phyloP scores from a whole-genome alignment of 2,797 vertebrate genomes.

The Mormyrus proboscirostris region DNA sequence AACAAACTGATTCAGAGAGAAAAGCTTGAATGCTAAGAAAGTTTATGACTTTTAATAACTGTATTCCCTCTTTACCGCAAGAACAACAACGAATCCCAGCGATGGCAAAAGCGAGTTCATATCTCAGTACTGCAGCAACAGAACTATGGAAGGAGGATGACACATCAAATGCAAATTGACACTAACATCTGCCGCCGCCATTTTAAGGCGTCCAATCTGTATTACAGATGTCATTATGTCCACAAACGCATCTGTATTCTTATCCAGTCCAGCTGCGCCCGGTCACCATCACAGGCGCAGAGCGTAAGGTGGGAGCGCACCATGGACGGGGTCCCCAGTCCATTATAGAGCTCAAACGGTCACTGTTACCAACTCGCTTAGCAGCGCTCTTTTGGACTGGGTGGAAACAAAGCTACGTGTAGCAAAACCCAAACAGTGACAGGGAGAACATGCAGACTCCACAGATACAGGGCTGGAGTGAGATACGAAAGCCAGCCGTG shows the following conservation, averaged over 20 bases:
- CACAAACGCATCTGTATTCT: not conserved
- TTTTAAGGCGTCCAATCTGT: not conserved
- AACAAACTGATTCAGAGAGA: not conserved
- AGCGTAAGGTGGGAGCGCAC: not conserved
- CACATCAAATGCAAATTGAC: not conserved
- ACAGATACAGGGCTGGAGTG: not conserved
- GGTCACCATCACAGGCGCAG: not conserved
- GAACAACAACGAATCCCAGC: not conserved
- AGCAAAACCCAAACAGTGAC: not conserved
- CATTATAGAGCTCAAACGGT: not conserved
- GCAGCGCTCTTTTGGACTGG: not conserved
- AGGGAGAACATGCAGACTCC: not conserved
- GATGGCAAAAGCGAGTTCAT: not conserved
- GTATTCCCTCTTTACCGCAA: not conserved
- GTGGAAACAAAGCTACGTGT: not conserved
- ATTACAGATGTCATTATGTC: not conserved
- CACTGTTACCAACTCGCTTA: not conserved
- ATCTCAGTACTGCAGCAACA: not conserved
- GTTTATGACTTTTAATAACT: not conserved
- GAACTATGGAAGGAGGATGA: not conserved
- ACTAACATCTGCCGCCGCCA: not conserved
- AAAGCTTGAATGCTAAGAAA: not conserved
- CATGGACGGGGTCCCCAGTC: not conserved
- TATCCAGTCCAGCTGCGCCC: not conserved
- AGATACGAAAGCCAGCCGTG: not conserved